Evolutionary conservation across 2,113 vertebrate genomes (phyloP).

Genomic region (Tretioscincus oriximinensis): DNA sequence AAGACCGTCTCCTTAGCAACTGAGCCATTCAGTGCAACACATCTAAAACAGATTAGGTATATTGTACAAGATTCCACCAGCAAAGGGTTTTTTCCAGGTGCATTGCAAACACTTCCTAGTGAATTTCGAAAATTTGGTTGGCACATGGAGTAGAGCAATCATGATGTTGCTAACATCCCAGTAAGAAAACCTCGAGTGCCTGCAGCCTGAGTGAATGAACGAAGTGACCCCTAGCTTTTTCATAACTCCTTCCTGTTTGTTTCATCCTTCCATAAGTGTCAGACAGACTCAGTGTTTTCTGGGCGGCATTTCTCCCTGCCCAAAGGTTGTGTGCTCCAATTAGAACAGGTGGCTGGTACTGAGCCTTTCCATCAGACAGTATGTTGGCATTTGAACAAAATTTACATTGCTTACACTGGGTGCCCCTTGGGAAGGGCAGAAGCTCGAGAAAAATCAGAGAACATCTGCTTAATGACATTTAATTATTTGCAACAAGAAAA

Average conservation of each 20-base stretch:
- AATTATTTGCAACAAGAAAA: neutral
- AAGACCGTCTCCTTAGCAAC: too few relatives aligned
- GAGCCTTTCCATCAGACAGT: neutral
- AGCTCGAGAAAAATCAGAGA: neutral
- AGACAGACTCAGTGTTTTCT: neutral
- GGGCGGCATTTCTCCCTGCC: neutral
- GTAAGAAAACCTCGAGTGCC: too few relatives aligned
- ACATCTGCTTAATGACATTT: neutral
- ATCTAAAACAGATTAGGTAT: too few relatives aligned
- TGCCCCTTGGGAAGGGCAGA: neutral
- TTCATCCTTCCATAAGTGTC: neutral
- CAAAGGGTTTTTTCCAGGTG: too few relatives aligned
- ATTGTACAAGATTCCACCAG: too few relatives aligned
- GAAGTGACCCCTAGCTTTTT: neutral
- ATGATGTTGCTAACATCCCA: too few relatives aligned
- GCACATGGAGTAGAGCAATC: too few relatives aligned
- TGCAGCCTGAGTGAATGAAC: neutral
- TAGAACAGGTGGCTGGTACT: neutral
- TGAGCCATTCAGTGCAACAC: too few relatives aligned
- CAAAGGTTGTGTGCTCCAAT: neutral
- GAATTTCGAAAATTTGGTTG: too few relatives aligned
- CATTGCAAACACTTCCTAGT: too few relatives aligned
- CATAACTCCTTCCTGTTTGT: too few relatives aligned
- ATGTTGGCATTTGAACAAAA: constrained; percentile 5
- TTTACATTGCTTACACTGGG: neutral